Base-by-base conservation (phyloP, 2,113 vertebrate genomes). In the Otocyon megalotis region DNA sequence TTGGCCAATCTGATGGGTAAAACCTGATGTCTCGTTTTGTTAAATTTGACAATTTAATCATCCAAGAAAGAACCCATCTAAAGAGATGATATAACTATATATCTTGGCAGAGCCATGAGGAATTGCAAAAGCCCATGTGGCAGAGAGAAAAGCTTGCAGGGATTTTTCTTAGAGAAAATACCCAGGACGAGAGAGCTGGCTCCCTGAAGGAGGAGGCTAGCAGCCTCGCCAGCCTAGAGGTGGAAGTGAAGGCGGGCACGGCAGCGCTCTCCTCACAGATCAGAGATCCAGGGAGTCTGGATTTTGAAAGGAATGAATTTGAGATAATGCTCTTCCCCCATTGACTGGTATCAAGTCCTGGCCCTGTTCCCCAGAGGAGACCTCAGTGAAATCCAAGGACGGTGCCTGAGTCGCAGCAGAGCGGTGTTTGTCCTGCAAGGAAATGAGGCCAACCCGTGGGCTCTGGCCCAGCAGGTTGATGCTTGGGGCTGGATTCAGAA, bases 1-100 rank as follows among this genome's bases (percentile, higher is more conserved):
- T 96, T 97, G 80, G 80, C 69, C 62, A 88, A 53, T 67, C 77
- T 96, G 80, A 95, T 85, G 53, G 60, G 62, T 65, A 92, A 96
- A 94, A 90, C 8, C 50, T 94, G 85, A 90, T 96, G n/a, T 95
- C 37, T 88, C 24, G 4, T 63, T 93, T 97, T 97, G 71, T 94
- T 96, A 93, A 96, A 93, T 56, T 65, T 97, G 98, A 97, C 80
- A 94, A 85, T 96, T 84, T 96, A 97, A 95, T 96, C 74, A 54
- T 76, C 63, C n/a, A 90, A 97, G 71, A 94, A 97, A 96, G 69
- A 16, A 37, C 91, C 58, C 19, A 35, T 96, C 69, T 72, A 80
- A 88, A 50, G 58, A 88, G 37, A 95, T 76, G 62, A 84, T 53
- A 50, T 65, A 85, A 79, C 54, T 77, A 69, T 37, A 35, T 14